Conservation (phyloP, 1,140 invertebrate genomes). For the Battus philenor region DNA sequence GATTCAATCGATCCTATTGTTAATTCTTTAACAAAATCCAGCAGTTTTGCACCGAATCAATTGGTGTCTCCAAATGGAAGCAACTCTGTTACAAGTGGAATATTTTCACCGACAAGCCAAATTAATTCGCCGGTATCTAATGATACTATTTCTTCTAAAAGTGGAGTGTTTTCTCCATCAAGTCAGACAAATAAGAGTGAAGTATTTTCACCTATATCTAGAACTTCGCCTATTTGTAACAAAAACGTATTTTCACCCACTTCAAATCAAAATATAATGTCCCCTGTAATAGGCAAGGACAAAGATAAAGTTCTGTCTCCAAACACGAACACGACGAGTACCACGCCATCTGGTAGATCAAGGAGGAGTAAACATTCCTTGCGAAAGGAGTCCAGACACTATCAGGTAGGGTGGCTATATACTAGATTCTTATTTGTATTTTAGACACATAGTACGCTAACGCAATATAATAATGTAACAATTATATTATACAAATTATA, state of each 20-base stretch:
- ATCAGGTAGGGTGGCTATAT: slow-evolving; percentile 70
- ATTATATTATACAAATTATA: slow-evolving; percentile 9
- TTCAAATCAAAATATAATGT: slow-evolving; percentile 68
- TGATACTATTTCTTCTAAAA: slow-evolving; percentile 73
- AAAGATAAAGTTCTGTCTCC: slow-evolving; percentile 74
- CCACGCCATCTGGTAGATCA: slow-evolving; percentile 72
- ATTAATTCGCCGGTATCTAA: slow-evolving; percentile 74
- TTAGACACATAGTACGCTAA: slow-evolving; percentile 16
- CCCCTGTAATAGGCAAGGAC: slow-evolving; percentile 72
- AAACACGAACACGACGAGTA: slow-evolving; percentile 69
- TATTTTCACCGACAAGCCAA: slow-evolving; percentile 74
- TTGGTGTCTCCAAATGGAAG: slow-evolving; percentile 75
- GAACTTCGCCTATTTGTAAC: slow-evolving; percentile 63
- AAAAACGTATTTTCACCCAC: slow-evolving; percentile 70
- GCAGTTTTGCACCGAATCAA: slow-evolving; percentile 65
- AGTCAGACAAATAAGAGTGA: slow-evolving; percentile 74
- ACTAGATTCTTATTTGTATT: slow-evolving; percentile 20
- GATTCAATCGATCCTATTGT: slow-evolving; percentile 60
- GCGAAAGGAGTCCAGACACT: slow-evolving; percentile 81
- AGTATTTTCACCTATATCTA: slow-evolving; percentile 66
- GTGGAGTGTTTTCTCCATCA: slow-evolving; percentile 68
- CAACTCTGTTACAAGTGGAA: slow-evolving; percentile 75
- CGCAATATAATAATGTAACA: slow-evolving; percentile 16
- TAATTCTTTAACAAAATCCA: slow-evolving; percentile 63
- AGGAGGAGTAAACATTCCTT: slow-evolving; percentile 73